Conservation (phyloP, 2,888 invertebrate species). For the Sycophila texana region DNA sequence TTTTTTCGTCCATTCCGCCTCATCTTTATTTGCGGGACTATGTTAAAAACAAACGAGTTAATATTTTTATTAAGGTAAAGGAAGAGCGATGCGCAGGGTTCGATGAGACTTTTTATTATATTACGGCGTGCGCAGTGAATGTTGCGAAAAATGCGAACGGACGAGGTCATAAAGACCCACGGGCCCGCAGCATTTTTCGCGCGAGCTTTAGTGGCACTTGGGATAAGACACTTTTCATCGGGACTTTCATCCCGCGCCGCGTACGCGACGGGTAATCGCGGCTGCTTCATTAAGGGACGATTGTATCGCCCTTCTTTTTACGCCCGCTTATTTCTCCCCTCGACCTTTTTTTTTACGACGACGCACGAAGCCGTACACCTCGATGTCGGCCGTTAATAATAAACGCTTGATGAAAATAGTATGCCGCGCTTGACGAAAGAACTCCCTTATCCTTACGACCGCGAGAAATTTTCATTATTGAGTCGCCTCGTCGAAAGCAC, state of each 20-base stretch:
- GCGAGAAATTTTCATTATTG: neutral
- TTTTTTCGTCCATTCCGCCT: conserved; percentile 5
- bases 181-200: conserved; percentile 20
- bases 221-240: conserved; percentile 33
- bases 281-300: conserved; percentile 12
- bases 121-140: neutral
- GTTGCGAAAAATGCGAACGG: conserved; percentile 7
- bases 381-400: conserved; percentile 8
- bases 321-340: no score
- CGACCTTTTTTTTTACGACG: neutral
- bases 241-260: neutral
- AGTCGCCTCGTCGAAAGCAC: no score
- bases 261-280: neutral
- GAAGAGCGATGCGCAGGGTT: neutral
- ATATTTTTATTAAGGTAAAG: conserved; percentile 35
- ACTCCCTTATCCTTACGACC: no score
- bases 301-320: neutral
- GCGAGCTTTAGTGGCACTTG: conserved; percentile 16
- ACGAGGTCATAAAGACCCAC: conserved; percentile 19
- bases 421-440: neutral
- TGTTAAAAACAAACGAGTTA: conserved; percentile 24
- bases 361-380: neutral
- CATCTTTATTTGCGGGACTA: neutral
- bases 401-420: conserved; percentile 17
- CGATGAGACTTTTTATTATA: conserved; percentile 34